phyloP scores from a whole-genome alignment of 2,113 vertebrate species.

The Sterrhoptilus dennistouni region DNA sequence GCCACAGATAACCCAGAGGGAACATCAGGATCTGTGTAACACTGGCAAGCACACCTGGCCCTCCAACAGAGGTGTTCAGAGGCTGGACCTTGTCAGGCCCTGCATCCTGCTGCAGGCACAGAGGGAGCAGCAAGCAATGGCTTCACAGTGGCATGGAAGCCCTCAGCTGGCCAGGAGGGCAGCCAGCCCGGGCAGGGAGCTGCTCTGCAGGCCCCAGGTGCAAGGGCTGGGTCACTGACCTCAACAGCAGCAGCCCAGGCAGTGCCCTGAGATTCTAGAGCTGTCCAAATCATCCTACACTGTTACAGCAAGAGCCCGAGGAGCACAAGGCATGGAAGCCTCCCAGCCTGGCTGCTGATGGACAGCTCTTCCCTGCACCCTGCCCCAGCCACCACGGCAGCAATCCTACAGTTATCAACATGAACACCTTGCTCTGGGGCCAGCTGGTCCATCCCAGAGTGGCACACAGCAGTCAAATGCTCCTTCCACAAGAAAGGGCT shows the following conservation, averaged over 20 bases:
- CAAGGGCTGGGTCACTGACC: background rate
- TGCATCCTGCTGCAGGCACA: background rate
- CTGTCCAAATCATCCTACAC: accelerated
- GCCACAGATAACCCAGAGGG: background rate
- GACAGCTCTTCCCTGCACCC: accelerated
- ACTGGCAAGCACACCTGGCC: accelerated
- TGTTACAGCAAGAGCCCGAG: background rate
- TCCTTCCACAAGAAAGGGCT: background rate
- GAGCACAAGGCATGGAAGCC: accelerated
- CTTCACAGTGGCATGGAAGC: accelerated
- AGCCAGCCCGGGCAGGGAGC: background rate
- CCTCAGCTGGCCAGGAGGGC: accelerated
- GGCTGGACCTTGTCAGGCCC: background rate
- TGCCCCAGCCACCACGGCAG: accelerated
- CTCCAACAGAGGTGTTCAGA: background rate
- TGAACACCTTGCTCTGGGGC: background rate
- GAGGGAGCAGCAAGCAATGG: background rate
- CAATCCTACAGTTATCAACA: background rate
- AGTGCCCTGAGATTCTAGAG: accelerated
- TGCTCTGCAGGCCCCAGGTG: accelerated
- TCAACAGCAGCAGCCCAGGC: accelerated
- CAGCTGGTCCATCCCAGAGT: background rate
- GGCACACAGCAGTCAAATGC: background rate
- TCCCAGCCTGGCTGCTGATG: background rate
- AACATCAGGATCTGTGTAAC: background rate